phyloP scores from a whole-genome alignment of 2,797 vertebrate genomes.

The Crax fasciolata region DNA sequence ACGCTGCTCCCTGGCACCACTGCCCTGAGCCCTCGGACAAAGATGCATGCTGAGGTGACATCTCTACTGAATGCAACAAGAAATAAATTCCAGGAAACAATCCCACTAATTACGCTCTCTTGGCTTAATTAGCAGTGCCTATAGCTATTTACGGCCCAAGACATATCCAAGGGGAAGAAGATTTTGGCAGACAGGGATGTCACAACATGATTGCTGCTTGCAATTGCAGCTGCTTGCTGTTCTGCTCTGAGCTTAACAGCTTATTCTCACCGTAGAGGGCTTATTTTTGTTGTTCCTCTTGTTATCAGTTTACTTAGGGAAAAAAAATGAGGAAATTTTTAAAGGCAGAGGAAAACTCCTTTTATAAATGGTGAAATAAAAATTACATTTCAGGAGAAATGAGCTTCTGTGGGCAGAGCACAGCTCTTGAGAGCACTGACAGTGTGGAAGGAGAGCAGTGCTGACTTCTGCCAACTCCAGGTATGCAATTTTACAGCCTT shows the following conservation, averaged over 20 bases:
- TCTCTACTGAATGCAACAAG: slow-evolving; percentile 2
- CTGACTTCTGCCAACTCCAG: not conserved
- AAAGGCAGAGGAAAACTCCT: not conserved
- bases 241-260: not conserved
- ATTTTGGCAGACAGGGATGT: slow-evolving; percentile 32
- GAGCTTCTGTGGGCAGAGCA: not conserved
- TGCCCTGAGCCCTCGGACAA: not conserved
- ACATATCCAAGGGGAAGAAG: slow-evolving; percentile 36
- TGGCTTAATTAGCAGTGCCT: slow-evolving; percentile 65
- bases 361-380: not conserved
- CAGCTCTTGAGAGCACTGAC: not conserved
- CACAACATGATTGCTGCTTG: slow-evolving; percentile 8
- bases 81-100: slow-evolving; percentile 51
- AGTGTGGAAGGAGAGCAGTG: not conserved
- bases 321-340: not conserved
- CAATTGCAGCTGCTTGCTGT: not conserved
- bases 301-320: not conserved
- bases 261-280: not conserved
- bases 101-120: slow-evolving; percentile 59
- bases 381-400: not conserved
- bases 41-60: not conserved
- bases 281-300: not conserved
- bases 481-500: not conserved
- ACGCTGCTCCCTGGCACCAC: not conserved
- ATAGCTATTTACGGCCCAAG: slow-evolving; percentile 37